phyloP scores from a whole-genome alignment of 1,140 invertebrate genomes.

The Drosophila lacteicornis region DNA sequence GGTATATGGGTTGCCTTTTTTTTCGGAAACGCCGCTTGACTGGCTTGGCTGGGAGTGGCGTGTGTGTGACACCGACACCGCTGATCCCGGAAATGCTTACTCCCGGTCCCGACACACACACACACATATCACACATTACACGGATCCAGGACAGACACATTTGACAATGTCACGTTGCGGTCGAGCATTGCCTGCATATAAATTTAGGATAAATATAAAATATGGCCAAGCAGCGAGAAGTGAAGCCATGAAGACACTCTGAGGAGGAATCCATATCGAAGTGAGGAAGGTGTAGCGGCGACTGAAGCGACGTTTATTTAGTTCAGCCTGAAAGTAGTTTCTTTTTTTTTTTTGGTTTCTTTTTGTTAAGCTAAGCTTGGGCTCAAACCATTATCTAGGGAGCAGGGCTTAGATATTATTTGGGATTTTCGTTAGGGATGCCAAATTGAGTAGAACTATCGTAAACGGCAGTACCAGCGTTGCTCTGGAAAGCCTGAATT shows the following conservation, averaged over 20 bases:
- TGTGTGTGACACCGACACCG: conserved; percentile 40
- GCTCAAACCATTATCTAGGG: too few species aligned
- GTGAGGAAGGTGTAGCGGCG: too few species aligned
- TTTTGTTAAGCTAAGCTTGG: too few species aligned
- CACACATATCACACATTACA: neutral
- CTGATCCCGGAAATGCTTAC: conserved; percentile 55
- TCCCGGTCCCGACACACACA: conserved; percentile 25
- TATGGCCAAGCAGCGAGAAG: conserved; percentile 5
- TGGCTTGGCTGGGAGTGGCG: conserved; percentile 6
- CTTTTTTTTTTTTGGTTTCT: too few species aligned
- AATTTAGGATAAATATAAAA: conserved; percentile 66
- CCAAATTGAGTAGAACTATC: too few species aligned
- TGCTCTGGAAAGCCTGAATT: too few species aligned
- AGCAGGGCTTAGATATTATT: too few species aligned
- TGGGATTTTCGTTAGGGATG: too few species aligned
- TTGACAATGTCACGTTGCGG: conserved; percentile 78
- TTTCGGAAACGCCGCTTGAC: conserved; percentile 22
- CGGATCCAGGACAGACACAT: conserved; percentile 41
- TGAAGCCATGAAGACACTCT: neutral
- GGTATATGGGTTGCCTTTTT: conserved; percentile 55
- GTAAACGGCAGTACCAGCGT: too few species aligned
- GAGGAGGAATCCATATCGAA: neutral
- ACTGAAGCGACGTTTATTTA: too few species aligned
- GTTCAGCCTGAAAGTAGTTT: too few species aligned
- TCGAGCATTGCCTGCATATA: conserved; percentile 59